phyloP scores from a whole-genome alignment of 2,113 vertebrate species.

The Rhegmatorhina hoffmannsi region DNA sequence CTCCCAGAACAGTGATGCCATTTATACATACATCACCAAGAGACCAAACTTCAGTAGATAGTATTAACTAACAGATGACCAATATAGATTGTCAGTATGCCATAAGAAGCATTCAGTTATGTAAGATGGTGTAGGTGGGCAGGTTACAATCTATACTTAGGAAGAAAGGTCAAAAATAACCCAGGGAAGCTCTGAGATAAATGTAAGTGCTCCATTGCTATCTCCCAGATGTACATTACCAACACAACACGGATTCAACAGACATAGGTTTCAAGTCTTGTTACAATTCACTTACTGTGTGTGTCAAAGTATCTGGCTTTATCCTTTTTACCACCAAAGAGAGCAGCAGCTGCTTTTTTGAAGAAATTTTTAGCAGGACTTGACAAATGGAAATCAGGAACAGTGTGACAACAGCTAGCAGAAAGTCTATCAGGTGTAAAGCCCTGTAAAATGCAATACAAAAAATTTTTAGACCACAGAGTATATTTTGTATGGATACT shows the following conservation, averaged over 20 bases:
- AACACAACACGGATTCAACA: background rate
- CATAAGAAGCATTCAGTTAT: background rate
- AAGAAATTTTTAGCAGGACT: slow-evolving; percentile 98
- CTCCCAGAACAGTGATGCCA: background rate
- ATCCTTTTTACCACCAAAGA: slow-evolving; percentile 95
- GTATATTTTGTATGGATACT: background rate
- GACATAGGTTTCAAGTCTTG: background rate
- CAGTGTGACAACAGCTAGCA: slow-evolving; percentile 90
- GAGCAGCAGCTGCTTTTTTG: slow-evolving; percentile 95
- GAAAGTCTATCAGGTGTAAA: slow-evolving; percentile 94
- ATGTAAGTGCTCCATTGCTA: background rate
- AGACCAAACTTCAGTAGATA: background rate
- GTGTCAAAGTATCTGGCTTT: slow-evolving; percentile 95
- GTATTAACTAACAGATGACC: background rate
- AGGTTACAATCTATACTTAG: background rate
- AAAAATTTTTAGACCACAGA: background rate
- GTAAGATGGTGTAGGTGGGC: background rate
- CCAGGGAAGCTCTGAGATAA: background rate
- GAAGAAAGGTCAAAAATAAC: background rate
- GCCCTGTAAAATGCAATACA: slow-evolving; percentile 76
- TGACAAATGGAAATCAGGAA: slow-evolving; percentile 95
- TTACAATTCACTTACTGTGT: slow-evolving; percentile 84
- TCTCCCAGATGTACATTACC: background rate
- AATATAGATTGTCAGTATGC: background rate
- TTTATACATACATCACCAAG: background rate